Conservation (phyloP, 2,888 invertebrate species). For the Macrophya annulata region DNA sequence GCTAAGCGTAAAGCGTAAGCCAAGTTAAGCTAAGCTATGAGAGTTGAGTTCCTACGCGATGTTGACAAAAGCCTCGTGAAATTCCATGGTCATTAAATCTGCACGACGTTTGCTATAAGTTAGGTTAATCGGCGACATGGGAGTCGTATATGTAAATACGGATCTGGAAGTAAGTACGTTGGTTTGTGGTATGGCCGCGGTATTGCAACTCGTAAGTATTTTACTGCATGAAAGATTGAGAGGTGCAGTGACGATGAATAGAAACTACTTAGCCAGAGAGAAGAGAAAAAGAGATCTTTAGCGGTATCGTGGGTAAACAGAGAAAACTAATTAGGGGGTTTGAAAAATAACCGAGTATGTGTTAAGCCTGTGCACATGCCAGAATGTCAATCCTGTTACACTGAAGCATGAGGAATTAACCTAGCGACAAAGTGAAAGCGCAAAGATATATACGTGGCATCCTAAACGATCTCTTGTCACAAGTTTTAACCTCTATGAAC, state of each 20-base stretch:
- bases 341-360: slow-evolving; percentile 36
- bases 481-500: slow-evolving; percentile 40
- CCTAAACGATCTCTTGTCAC: slow-evolving; percentile 46
- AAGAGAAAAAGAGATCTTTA: slow-evolving; percentile 1
- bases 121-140: slow-evolving; percentile 37
- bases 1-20: neutral
- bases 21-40: neutral
- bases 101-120: slow-evolving; percentile 47
- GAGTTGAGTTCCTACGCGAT: neutral
- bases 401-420: neutral
- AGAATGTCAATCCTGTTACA: slow-evolving; percentile 44
- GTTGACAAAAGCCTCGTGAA: slow-evolving; percentile 36
- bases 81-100: slow-evolving; percentile 42
- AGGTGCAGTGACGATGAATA: neutral
- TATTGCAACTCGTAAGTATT: neutral
- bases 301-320: slow-evolving; percentile 7
- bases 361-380: slow-evolving; percentile 37
- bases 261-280: neutral
- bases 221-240: neutral
- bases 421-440: slow-evolving; percentile 50
- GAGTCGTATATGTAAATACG: slow-evolving; percentile 44
- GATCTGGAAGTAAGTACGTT: slow-evolving; percentile 13
- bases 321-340: slow-evolving; percentile 45
- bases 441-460: slow-evolving; percentile 51
- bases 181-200: neutral